Percentiles rank a stretch among this genome's conserved stretches.
phyloP scores from a whole-genome alignment of 64 coral and sea anemone genomes.

The Porites australiensis region DNA sequence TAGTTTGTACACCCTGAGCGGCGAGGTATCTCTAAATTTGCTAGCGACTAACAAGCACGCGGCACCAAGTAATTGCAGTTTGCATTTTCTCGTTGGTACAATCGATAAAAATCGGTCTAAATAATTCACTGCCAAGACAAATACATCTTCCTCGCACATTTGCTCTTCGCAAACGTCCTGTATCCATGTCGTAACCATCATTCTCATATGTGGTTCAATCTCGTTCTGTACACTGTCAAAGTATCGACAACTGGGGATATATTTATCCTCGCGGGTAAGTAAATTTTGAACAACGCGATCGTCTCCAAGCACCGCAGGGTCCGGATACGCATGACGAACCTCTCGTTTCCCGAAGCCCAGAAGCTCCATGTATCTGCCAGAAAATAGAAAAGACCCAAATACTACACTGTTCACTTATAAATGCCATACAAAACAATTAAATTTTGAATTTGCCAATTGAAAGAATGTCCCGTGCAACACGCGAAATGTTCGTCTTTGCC shows the following conservation, averaged over 20 bases:
- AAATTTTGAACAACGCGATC: conserved; percentile 95
- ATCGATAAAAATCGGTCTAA: conserved; percentile 95
- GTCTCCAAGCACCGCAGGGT: conserved; percentile 86
- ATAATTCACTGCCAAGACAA: conserved; percentile 99
- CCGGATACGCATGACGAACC: conserved; percentile 84
- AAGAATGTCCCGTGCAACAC: too few species aligned
- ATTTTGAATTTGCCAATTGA: too few species aligned
- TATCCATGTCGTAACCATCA: conserved; percentile 99
- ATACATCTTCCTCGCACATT: conserved; percentile 97
- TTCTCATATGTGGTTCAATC: conserved; percentile 91
- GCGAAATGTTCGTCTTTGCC: too few species aligned
- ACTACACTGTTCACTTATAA: too few species aligned
- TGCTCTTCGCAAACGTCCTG: conserved; percentile 99
- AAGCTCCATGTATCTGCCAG: conserved; percentile 76
- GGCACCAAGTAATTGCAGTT: conserved; percentile 96
- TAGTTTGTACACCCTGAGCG: conserved; percentile 88
- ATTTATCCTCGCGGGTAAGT: conserved; percentile 90
- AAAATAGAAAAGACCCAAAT: too few species aligned
- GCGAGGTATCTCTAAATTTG: conserved; percentile 90
- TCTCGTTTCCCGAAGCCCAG: conserved; percentile 81
- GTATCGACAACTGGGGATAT: conserved; percentile 85
- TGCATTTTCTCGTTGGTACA: conserved; percentile 82
- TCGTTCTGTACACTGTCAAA: conserved; percentile 95
- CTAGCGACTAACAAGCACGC: conserved; percentile 99
- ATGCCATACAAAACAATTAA: too few species aligned